phyloP scores from a whole-genome alignment of 2,797 vertebrate genomes.

The Acrossocheilus wenchowensis region DNA sequence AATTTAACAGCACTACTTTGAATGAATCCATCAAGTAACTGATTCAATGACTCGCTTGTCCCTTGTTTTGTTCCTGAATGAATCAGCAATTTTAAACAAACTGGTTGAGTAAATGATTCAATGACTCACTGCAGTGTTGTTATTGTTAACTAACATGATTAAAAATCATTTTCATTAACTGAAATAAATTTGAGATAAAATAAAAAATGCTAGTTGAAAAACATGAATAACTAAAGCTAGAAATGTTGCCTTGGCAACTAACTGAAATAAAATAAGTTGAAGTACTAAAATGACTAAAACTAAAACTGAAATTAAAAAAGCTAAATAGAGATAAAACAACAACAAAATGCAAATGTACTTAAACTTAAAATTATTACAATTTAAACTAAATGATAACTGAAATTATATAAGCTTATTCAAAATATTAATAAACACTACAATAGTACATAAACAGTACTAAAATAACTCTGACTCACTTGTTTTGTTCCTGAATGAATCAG shows the following conservation, averaged over 20 bases:
- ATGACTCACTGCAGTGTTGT: background rate
- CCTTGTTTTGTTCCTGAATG: background rate
- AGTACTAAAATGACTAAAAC: background rate
- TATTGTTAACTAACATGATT: too few species aligned
- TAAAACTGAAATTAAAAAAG: background rate
- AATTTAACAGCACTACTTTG: background rate
- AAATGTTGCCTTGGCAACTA: background rate
- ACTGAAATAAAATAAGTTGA: background rate
- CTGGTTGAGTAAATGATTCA: background rate
- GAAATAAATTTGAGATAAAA: background rate
- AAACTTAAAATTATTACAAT: too few species aligned
- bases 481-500: background rate
- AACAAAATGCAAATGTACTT: too few species aligned
- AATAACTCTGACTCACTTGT: background rate
- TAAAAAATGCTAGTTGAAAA: background rate
- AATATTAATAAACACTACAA: background rate
- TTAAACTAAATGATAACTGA: too few species aligned
- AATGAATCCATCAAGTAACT: background rate
- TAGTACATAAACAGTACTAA: background rate
- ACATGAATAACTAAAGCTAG: background rate
- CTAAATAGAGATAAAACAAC: background rate
- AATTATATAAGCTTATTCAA: background rate
- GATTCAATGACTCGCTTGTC: background rate
- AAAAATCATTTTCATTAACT: background rate
- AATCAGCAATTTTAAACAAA: background rate